A percentile compares a stretch with the other conserved stretches of the same genome.
Conservation (phyloP, 2,888 invertebrate genomes). For the Oasisia sp. region DNA sequence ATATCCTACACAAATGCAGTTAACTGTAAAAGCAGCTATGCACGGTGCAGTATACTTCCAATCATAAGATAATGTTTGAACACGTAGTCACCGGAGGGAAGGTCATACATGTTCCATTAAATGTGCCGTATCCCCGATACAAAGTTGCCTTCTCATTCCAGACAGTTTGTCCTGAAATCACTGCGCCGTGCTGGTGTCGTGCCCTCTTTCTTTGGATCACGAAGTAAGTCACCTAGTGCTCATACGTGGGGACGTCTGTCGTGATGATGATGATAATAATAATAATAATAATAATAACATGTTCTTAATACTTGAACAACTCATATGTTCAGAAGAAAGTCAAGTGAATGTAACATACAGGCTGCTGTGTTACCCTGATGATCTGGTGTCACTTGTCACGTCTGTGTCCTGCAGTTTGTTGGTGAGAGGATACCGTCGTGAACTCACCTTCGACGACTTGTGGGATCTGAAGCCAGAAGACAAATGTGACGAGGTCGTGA, state of each 20-base stretch:
- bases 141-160: slow-evolving; percentile 13
- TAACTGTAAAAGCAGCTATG: too few relatives aligned
- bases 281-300: too few relatives aligned
- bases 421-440: slow-evolving; percentile 37
- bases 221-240: slow-evolving; percentile 8
- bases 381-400: slow-evolving; percentile 20
- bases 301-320: too few relatives aligned
- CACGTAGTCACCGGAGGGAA: too few relatives aligned
- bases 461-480: slow-evolving; percentile 40
- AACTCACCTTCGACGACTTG: slow-evolving; percentile 38
- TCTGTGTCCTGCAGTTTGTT: slow-evolving; percentile 36
- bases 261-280: too few relatives aligned
- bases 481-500: slow-evolving; percentile 31
- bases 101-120: background rate
- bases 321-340: too few relatives aligned
- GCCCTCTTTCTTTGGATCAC: slow-evolving; percentile 27
- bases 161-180: slow-evolving; percentile 21
- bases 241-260: background rate
- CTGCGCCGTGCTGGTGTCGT: slow-evolving; percentile 17
- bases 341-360: too few relatives aligned
- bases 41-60: too few relatives aligned
- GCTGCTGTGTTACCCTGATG: too few relatives aligned
- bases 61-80: too few relatives aligned
- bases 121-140: background rate
- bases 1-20: too few relatives aligned